phyloP scores from a whole-genome alignment of 2,113 vertebrate species.

The Hippocampus guttulatus region DNA sequence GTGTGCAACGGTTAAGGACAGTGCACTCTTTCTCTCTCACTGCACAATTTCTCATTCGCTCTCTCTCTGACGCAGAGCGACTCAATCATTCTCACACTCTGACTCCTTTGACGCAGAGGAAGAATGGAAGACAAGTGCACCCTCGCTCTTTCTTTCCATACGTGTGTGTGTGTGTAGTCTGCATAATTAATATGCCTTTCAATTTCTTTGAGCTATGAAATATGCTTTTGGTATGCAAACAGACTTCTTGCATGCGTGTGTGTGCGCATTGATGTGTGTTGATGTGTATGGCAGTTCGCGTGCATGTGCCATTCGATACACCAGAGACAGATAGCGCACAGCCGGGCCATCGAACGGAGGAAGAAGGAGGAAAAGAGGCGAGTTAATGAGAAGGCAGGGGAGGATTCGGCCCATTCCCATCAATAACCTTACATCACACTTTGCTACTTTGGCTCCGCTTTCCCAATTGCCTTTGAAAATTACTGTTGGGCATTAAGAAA shows the following conservation, averaged over 20 bases:
- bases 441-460: conserved; percentile 34
- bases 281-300: conserved; percentile 4
- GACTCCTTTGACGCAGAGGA: conserved; percentile 62
- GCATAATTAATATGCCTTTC: conserved; percentile 64
- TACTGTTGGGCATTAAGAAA: conserved; percentile 30
- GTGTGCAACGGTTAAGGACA: conserved; percentile 53
- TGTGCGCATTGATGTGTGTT: conserved; percentile 5
- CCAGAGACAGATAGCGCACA: conserved; percentile 56
- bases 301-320: conserved; percentile 33
- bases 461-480: conserved; percentile 41
- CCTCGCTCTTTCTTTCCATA: conserved; percentile 20
- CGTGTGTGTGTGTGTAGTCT: conserved; percentile 26
- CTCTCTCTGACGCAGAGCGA: conserved; percentile 61
- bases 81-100: conserved; percentile 66
- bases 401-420: conserved; percentile 42
- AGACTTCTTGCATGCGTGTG: conserved; percentile 38
- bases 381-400: conserved; percentile 62
- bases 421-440: conserved; percentile 56
- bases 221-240: conserved; percentile 68
- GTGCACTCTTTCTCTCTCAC: conserved; percentile 64
- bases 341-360: conserved; percentile 57
- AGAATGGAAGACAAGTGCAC: conserved; percentile 56
- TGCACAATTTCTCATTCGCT: conserved; percentile 51
- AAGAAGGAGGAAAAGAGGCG: conserved; percentile 42
- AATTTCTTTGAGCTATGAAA: conserved; percentile 60